A percentile compares a stretch with the other conserved stretches of the same genome.
Conservation (phyloP, 2,888 invertebrate species). For the Andrena praecox region DNA sequence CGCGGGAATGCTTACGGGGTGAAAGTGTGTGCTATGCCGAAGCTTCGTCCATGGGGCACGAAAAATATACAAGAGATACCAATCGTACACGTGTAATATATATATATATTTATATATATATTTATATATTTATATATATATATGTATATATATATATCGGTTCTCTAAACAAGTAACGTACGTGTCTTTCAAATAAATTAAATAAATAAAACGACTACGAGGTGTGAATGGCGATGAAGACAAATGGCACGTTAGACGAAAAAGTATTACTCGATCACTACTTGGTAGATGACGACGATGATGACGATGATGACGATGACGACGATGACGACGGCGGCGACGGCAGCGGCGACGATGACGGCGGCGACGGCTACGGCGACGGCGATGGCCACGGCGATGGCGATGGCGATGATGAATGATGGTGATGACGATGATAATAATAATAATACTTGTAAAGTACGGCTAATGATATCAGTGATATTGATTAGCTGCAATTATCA, state of each 20-base stretch:
- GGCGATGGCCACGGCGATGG: too few species aligned
- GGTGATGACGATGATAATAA: constrained; percentile 17
- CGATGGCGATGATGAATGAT: constrained; percentile 19
- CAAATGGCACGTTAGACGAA: constrained; percentile 50
- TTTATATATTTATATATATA: constrained; percentile 39
- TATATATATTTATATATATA: background rate
- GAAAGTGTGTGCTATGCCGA: constrained; percentile 58
- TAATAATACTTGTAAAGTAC: constrained; percentile 61
- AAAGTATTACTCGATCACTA: constrained; percentile 46
- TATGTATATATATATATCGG: constrained; percentile 39
- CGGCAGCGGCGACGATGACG: background rate
- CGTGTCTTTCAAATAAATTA: constrained; percentile 53
- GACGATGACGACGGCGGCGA: background rate
- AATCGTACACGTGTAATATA: constrained; percentile 38
- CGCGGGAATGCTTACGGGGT: constrained; percentile 57
- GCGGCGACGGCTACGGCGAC: background rate
- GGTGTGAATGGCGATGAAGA: constrained; percentile 3
- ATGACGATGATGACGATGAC: background rate
- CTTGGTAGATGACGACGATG: constrained; percentile 6
- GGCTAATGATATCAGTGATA: constrained; percentile 65
- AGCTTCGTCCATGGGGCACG: constrained; percentile 52
- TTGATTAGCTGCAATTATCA: constrained; percentile 62
- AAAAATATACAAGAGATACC: constrained; percentile 42
- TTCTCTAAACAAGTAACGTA: constrained; percentile 46
- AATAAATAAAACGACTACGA: constrained; percentile 62